Evolutionary conservation across 1,140 invertebrate genomes (phyloP).

Genomic region (Samia ricini): DNA sequence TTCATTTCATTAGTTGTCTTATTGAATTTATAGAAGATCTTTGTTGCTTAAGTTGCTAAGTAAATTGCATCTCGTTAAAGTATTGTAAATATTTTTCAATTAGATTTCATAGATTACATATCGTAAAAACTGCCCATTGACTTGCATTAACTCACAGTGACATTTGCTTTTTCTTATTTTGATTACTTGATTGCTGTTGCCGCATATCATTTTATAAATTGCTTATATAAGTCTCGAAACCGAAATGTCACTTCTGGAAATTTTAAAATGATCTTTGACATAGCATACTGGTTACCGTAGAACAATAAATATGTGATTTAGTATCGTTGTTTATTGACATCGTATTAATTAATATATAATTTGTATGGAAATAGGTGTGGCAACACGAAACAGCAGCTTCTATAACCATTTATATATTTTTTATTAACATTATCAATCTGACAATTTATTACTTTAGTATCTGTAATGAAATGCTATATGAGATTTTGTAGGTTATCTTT

Average conservation of each 20-base stretch:
- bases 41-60: too few relatives aligned
- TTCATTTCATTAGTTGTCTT: too few relatives aligned
- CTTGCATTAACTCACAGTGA: too few relatives aligned
- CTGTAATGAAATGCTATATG: background rate
- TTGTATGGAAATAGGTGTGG: slow-evolving; percentile 21
- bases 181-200: too few relatives aligned
- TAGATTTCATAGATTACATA: too few relatives aligned
- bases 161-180: too few relatives aligned
- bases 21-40: too few relatives aligned
- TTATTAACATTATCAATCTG: background rate
- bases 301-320: slow-evolving; percentile 19
- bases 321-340: slow-evolving; percentile 18
- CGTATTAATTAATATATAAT: slow-evolving; percentile 23
- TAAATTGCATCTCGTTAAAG: too few relatives aligned
- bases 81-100: too few relatives aligned
- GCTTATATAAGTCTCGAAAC: background rate
- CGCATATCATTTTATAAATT: too few relatives aligned
- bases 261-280: background rate
- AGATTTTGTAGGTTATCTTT: background rate
- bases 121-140: too few relatives aligned
- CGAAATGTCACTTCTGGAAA: background rate
- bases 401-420: background rate
- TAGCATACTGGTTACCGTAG: slow-evolving; percentile 17
- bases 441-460: background rate
- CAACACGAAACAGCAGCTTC: slow-evolving; percentile 7